Percentiles rank a stretch among this genome's conserved stretches.
Evolutionary conservation across 2,797 vertebrate species (phyloP).

Genomic region (Staurois parvus): DNA sequence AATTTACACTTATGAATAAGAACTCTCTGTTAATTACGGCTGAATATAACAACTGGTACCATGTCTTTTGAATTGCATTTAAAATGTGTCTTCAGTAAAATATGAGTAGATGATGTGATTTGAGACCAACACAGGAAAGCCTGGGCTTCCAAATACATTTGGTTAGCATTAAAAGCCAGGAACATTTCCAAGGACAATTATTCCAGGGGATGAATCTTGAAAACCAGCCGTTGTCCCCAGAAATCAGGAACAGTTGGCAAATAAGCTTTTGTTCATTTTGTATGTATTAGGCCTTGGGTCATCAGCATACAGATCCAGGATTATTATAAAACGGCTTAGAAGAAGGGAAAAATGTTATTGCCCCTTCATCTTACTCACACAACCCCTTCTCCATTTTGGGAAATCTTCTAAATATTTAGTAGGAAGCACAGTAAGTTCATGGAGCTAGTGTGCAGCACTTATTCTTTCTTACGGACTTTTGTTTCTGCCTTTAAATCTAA

Average conservation of each 20-base stretch:
- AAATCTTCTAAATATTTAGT: neutral
- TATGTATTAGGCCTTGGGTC: neutral
- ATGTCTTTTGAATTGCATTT: too few species aligned
- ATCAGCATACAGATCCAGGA: neutral
- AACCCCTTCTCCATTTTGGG: neutral
- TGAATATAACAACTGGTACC: neutral
- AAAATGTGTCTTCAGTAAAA: neutral
- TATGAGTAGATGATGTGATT: neutral
- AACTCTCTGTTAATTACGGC: neutral
- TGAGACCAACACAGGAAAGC: neutral
- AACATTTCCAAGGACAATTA: neutral
- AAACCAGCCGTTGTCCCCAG: neutral
- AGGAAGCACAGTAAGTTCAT: neutral
- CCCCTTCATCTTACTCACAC: neutral
- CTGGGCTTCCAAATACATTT: neutral
- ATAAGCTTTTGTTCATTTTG: neutral
- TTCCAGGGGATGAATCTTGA: neutral
- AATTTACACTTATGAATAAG: neutral
- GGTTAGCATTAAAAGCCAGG: conserved; percentile 1
- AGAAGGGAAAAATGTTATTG: neutral
- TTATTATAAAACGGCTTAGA: neutral
- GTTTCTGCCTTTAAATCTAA: too few species aligned
- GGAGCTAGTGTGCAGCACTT: neutral
- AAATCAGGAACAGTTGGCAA: neutral
- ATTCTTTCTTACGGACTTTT: neutral